A percentile compares a stretch with the other conserved stretches of the same genome.
Evolutionary conservation across 2,113 vertebrate species (phyloP).

Genomic region (Pterocles orientalis): DNA sequence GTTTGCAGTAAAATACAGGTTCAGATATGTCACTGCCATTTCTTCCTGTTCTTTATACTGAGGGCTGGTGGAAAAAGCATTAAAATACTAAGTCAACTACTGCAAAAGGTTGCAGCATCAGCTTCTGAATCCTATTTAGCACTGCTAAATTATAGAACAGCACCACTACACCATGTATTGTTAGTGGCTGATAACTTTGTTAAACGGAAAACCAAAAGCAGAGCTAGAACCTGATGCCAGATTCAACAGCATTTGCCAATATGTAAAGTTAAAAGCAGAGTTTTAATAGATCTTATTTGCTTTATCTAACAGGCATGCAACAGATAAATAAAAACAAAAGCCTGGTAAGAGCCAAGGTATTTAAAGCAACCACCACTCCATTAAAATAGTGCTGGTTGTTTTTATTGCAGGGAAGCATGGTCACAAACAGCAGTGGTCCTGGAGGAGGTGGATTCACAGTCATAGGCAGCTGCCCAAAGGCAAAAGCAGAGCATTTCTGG

Average conservation of each 20-base stretch:
- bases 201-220: constrained; percentile 12
- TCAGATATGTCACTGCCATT: not conserved
- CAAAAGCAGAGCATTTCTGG: not conserved
- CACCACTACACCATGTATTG: not conserved
- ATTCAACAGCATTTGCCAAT: constrained; percentile 7
- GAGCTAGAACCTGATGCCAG: not conserved
- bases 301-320: not conserved
- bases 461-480: not conserved
- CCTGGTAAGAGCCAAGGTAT: not conserved
- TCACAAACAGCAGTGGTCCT: not conserved
- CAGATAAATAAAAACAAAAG: not conserved
- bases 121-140: not conserved
- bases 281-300: not conserved
- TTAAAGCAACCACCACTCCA: not conserved
- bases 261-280: not conserved
- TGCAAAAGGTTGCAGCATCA: not conserved
- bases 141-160: constrained; percentile 3
- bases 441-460: not conserved
- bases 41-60: not conserved
- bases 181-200: not conserved
- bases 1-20: not conserved
- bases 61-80: not conserved
- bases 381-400: not conserved
- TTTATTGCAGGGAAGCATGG: not conserved
- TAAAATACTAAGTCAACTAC: not conserved